Percentiles rank a stretch among this genome's conserved stretches.
Evolutionary conservation across 2,888 invertebrate species (phyloP).

Genomic region (Plagodis pulveraria): DNA sequence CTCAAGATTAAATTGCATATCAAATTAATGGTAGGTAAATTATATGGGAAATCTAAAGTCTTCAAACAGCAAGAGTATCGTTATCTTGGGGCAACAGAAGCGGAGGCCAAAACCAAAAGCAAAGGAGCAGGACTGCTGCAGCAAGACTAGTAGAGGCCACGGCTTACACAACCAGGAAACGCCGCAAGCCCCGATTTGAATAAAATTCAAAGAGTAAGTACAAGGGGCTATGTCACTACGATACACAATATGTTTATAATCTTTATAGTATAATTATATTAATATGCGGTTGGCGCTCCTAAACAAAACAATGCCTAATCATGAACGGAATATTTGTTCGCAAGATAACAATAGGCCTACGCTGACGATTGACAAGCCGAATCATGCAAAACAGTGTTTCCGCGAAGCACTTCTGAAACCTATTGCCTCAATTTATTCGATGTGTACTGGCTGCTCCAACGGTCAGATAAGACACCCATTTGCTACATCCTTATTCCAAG

Average conservation of each 20-base stretch:
- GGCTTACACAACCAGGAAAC: no score
- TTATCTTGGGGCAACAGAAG: no score
- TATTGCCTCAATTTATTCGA: conserved; percentile 39
- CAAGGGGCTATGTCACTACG: neutral
- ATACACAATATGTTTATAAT: conserved; percentile 4
- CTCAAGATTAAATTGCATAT: conserved; percentile 39
- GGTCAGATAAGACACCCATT: conserved; percentile 65
- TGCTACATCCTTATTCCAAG: conserved; percentile 81
- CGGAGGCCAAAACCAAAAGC: no score
- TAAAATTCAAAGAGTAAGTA: no score
- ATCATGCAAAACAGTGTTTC: conserved; percentile 45
- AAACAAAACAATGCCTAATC: conserved; percentile 43
- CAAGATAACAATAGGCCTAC: conserved; percentile 45
- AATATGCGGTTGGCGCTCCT: conserved; percentile 25
- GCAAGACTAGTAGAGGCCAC: no score
- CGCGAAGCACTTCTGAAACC: conserved; percentile 39
- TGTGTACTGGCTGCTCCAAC: conserved; percentile 55
- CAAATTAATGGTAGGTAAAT: conserved; percentile 36
- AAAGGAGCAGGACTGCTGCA: no score
- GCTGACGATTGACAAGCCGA: conserved; percentile 37
- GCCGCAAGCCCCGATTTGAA: no score
- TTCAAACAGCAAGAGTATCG: no score
- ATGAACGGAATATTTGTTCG: conserved; percentile 46
- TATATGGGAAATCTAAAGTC: conserved; percentile 42
- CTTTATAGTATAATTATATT: conserved; percentile 8